phyloP scores from a whole-genome alignment of 2,113 vertebrate species.

The Bufo gargarizans region DNA sequence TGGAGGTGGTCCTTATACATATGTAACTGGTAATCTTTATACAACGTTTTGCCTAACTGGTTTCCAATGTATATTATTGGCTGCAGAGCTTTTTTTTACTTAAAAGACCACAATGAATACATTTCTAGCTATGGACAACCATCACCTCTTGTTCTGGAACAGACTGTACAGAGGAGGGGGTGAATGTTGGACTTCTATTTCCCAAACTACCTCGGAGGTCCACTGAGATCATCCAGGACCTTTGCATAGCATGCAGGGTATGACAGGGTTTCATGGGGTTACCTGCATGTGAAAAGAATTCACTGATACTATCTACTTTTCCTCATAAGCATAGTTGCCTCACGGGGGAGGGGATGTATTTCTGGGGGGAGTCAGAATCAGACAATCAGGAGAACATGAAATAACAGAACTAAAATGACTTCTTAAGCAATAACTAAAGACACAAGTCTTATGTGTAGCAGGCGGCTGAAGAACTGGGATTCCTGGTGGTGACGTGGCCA shows the following conservation, averaged over 20 bases:
- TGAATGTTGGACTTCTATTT: not conserved
- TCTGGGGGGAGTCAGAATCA: not conserved
- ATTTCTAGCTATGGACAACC: not conserved
- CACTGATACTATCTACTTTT: not conserved
- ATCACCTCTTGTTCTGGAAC: not conserved
- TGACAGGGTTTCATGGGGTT: not conserved
- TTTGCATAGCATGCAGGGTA: not conserved
- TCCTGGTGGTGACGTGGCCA: no score
- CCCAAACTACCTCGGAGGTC: constrained; percentile 14
- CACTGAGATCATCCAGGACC: not conserved
- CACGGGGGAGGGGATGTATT: not conserved
- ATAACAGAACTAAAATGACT: not conserved
- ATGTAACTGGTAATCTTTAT: not conserved
- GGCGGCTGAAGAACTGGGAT: no score
- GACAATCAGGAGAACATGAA: not conserved
- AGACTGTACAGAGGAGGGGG: not conserved
- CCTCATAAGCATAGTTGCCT: no score
- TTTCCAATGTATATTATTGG: not conserved
- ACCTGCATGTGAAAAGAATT: constrained; percentile 23
- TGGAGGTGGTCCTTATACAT: not conserved
- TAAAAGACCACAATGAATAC: not conserved
- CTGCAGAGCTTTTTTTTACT: not conserved
- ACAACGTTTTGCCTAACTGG: not conserved
- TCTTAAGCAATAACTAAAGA: no score
- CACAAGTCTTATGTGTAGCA: no score